Conservation (phyloP, 2,113 vertebrate species). For the Gallinago paraguaiae region DNA sequence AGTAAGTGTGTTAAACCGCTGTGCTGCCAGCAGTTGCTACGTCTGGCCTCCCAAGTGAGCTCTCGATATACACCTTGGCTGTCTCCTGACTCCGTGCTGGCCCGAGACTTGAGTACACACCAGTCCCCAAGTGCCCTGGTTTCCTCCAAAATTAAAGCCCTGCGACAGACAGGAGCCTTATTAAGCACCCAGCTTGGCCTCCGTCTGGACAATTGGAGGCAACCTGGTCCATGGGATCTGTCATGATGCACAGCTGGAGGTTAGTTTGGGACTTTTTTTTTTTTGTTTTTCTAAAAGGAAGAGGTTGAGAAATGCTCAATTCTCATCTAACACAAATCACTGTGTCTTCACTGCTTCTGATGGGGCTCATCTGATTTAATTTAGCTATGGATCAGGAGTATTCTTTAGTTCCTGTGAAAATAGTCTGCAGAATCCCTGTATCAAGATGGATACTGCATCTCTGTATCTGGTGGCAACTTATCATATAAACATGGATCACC, state of each 20-base stretch:
- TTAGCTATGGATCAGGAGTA: not conserved
- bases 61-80: slow-evolving; percentile 27
- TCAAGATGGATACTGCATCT: not conserved
- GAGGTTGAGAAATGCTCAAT: not conserved
- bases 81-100: not conserved
- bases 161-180: slow-evolving; percentile 47
- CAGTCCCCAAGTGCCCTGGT: not conserved
- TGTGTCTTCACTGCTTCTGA: not conserved
- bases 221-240: not conserved
- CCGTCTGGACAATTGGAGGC: not conserved
- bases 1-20: slow-evolving; percentile 48
- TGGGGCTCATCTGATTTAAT: not conserved
- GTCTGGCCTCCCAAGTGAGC: not conserved
- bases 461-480: not conserved
- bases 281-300: not conserved
- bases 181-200: slow-evolving; percentile 24
- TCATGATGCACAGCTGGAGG: not conserved
- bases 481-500: not conserved
- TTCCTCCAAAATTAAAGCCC: slow-evolving; percentile 22
- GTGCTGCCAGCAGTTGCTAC: not conserved
- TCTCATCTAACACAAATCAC: not conserved
- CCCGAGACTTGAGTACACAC: not conserved
- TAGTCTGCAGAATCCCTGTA: not conserved
- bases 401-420: not conserved
- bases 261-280: not conserved